phyloP scores from a whole-genome alignment of 2,888 invertebrate species.

The Apamea sordens region DNA sequence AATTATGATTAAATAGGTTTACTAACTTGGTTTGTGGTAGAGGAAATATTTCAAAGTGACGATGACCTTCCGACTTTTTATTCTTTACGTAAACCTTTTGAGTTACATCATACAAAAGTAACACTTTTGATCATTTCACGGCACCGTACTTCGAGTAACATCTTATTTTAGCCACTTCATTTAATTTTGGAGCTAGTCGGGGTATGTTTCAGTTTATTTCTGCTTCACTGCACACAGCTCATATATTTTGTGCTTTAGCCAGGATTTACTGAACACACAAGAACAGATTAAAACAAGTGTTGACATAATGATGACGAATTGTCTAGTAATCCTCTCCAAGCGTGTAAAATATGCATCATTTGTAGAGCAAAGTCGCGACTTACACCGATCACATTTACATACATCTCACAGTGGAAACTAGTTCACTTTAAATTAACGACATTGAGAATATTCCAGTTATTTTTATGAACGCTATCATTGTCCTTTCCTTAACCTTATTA shows the following conservation, averaged over 20 bases:
- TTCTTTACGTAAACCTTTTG: slow-evolving; percentile 35
- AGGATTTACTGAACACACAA: slow-evolving; percentile 39
- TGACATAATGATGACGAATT: slow-evolving; percentile 61
- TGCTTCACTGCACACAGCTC: slow-evolving; percentile 21
- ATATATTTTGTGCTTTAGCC: slow-evolving; percentile 28
- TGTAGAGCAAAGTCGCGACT: slow-evolving; percentile 48
- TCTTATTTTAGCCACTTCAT: slow-evolving; percentile 19
- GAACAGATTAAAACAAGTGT: slow-evolving; percentile 45
- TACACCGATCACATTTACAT: slow-evolving; percentile 50
- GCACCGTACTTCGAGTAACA: slow-evolving; percentile 4
- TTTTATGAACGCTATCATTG: slow-evolving; percentile 56
- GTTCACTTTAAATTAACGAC: slow-evolving; percentile 37
- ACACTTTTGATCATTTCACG: slow-evolving; percentile 21
- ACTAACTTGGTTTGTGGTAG: slow-evolving; percentile 38
- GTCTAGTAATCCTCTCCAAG: slow-evolving; percentile 50
- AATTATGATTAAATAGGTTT: slow-evolving; percentile 54
- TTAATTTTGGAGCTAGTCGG: slow-evolving; percentile 4
- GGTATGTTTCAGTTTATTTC: slow-evolving; percentile 23
- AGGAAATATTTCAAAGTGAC: slow-evolving; percentile 58
- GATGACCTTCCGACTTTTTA: slow-evolving; percentile 54
- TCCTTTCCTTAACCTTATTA: slow-evolving; percentile 64
- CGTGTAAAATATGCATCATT: slow-evolving; percentile 55
- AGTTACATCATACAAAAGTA: slow-evolving; percentile 48
- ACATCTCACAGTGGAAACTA: slow-evolving; percentile 51
- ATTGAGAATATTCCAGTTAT: slow-evolving; percentile 48